Percentiles rank a stretch among this genome's conserved stretches.
Evolutionary conservation across 2,888 invertebrate species (phyloP).

Genomic region (Habrosyne pyritoides): DNA sequence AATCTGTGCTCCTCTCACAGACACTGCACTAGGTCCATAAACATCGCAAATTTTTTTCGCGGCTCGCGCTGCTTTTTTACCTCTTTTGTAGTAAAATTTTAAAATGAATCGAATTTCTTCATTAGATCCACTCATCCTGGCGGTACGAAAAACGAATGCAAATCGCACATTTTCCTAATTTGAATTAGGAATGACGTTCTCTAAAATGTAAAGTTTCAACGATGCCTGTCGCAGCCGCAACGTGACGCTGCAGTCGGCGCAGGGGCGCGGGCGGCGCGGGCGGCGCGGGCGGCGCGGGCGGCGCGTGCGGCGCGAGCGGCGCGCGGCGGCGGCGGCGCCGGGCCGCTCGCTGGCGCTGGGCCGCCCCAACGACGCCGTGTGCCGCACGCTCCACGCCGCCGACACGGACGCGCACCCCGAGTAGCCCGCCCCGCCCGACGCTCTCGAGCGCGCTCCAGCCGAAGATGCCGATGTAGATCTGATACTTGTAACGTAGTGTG

Average conservation of each 20-base stretch:
- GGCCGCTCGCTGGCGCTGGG: slow-evolving; percentile 54
- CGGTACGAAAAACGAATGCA: no score
- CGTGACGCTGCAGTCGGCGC: slow-evolving; percentile 14
- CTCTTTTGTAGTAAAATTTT: no score
- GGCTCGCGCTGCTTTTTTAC: no score
- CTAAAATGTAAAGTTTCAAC: not conserved
- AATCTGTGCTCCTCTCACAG: no score
- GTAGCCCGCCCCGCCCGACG: not conserved
- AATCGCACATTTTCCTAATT: no score
- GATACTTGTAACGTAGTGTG: no score
- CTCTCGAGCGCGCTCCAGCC: not conserved
- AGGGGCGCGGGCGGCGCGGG: slow-evolving; percentile 15
- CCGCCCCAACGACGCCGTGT: slow-evolving; percentile 51
- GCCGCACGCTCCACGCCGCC: slow-evolving; percentile 48
- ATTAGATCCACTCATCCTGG: no score
- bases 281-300: slow-evolving; percentile 23
- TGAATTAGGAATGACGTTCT: no score
- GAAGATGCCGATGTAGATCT: no score
- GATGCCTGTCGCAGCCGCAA: slow-evolving; percentile 8
- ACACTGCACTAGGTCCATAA: no score
- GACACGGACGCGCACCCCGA: slow-evolving; percentile 20
- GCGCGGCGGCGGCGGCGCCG: slow-evolving; percentile 15
- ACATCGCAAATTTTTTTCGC: no score
- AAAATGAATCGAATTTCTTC: no score
- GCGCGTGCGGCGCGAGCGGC: slow-evolving; percentile 21